These are phyloP conservation scores for Eulemur coronatus DNA, from an alignment of 2,797 vertebrate genomes.

Conservation along the genomic window DNA sequence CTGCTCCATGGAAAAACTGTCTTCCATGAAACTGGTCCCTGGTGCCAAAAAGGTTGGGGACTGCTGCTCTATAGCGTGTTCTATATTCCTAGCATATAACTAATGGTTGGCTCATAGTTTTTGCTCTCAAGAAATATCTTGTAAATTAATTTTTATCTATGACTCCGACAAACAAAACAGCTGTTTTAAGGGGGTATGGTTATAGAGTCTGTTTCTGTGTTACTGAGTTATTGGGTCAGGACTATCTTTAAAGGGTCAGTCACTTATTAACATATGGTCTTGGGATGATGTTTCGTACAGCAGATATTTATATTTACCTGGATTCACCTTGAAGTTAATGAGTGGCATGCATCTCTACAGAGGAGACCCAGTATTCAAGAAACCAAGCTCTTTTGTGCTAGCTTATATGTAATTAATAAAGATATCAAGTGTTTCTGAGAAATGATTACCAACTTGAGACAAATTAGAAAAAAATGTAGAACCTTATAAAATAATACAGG, in stretches of 20 bases:
- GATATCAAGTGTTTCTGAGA: not conserved
- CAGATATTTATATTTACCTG: not conserved
- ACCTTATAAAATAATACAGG: not conserved
- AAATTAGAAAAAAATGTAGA: not conserved
- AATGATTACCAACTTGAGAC: not conserved
- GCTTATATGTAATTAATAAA: constrained; percentile 4
- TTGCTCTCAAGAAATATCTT: not conserved
- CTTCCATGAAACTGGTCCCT: too few relatives aligned
- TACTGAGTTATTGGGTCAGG: not conserved
- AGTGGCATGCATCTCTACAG: not conserved
- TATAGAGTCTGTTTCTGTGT: not conserved
- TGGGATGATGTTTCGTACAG: not conserved
- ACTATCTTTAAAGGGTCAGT: not conserved
- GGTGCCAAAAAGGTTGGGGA: too few relatives aligned
- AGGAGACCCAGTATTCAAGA: not conserved
- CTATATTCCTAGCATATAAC: not conserved
- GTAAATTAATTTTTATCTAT: not conserved
- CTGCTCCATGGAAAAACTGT: too few relatives aligned
- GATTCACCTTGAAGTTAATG: not conserved
- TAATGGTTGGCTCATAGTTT: not conserved
- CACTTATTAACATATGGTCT: not conserved
- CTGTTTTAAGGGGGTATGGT: not conserved
- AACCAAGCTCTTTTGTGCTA: not conserved
- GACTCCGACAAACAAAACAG: not conserved
- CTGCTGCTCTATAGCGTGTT: not conserved